phyloP scores from a whole-genome alignment of 2,888 invertebrate species.

The Axea sp. region DNA sequence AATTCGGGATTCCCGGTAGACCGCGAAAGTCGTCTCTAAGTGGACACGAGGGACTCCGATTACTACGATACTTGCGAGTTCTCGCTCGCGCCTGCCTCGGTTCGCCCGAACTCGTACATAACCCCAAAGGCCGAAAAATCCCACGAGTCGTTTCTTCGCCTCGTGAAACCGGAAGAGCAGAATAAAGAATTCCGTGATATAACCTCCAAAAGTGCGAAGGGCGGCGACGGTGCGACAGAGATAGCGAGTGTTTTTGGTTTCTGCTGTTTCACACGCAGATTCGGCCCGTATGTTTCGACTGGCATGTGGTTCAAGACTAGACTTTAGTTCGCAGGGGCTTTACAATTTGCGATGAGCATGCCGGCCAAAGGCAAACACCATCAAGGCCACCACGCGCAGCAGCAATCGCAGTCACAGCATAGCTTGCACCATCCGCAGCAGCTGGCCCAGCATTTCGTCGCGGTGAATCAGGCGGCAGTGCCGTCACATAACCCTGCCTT shows the following conservation, averaged over 20 bases:
- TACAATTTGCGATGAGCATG: conserved; percentile 50
- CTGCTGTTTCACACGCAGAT: not conserved
- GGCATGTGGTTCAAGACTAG: conserved; percentile 41
- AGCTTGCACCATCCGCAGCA: conserved; percentile 36
- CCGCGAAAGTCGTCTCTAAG: too few species aligned
- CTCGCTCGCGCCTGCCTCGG: too few species aligned
- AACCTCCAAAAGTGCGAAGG: not conserved
- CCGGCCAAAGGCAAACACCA: conserved; percentile 48
- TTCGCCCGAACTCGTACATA: too few species aligned
- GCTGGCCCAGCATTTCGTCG: conserved; percentile 18
- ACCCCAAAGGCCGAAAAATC: too few species aligned
- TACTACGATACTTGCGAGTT: too few species aligned
- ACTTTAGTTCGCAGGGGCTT: conserved; percentile 46
- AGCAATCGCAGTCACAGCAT: conserved; percentile 31
- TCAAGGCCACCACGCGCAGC: conserved; percentile 23
- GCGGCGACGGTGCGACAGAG: conserved; percentile 12
- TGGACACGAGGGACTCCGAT: too few species aligned
- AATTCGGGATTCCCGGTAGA: too few species aligned
- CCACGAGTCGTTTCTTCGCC: too few species aligned
- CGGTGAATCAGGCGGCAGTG: conserved; percentile 20
- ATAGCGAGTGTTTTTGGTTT: conserved; percentile 3
- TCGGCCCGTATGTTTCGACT: conserved; percentile 47
- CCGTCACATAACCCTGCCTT: conserved; percentile 23
- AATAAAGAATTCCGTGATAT: too few species aligned
- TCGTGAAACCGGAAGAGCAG: too few species aligned